Evolutionary conservation across 2,797 vertebrate species (phyloP), one percentile per base, ranked within the genome.

Genomic region (Pseudochromis fuscus): DNA sequence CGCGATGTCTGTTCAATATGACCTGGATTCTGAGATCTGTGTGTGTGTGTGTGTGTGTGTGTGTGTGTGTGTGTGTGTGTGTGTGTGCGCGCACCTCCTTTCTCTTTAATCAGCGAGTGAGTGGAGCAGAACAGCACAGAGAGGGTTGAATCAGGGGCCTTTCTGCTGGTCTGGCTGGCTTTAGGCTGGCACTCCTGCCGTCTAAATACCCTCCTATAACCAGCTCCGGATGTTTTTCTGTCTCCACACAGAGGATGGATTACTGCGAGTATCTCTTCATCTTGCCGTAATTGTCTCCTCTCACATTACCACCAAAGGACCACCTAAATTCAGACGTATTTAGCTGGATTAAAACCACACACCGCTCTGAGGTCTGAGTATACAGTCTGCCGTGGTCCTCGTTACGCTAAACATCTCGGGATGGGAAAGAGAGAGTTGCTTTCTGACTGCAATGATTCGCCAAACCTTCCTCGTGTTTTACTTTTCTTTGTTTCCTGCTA

Each of bases 101-200:
- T 77, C 73, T 82, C 89, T 91, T 91, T 91, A 89, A 92, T 92
- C 91, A 90, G 51, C 51, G 84, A 72, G 67, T 12, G 79, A 89
- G 83, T 76, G 79, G 71, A 90, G 83, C 89, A 85, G 77, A 90
- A 90, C 84, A 69, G 73, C 72, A 61, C 30, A 3, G 62, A 3
- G 62, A 81, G 77, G 74, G 67, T 74, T 77, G 79, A 89, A 59
- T 89, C 69, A 10, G 82, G 51, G 83, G 68, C 57, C 72, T 68
- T 71, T 79, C 79, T 70, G 65, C 62, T n/a, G 56, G 57, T 71
- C 81, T 61, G 73, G 19, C 68, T 66, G 68, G 68, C 74, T 84
- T 15, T 13, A 78, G 78, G 70, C 75, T 89, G 87, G 86, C 73
- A 87, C 69, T 70, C 69, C 65, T 61, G 77, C 61, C 48, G 56